A percentile compares a stretch with the other conserved stretches of the same genome.
phyloP scores from a whole-genome alignment of 2,113 vertebrate genomes.

The Calonectris borealis region DNA sequence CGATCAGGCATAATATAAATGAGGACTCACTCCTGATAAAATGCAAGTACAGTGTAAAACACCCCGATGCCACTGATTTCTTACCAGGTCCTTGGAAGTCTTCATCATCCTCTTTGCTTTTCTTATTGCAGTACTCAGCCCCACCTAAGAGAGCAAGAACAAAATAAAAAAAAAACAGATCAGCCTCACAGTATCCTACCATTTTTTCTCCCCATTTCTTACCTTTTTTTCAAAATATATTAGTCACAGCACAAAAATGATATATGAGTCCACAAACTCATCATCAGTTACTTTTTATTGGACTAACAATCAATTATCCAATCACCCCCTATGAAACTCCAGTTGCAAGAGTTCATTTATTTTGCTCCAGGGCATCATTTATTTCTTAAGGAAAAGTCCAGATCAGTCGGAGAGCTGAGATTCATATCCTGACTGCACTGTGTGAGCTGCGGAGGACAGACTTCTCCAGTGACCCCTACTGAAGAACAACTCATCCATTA shows the following conservation, averaged over 20 bases:
- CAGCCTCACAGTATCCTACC: neutral
- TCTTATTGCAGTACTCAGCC: constrained; percentile 41
- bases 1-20: neutral
- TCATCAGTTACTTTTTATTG: constrained; percentile 24
- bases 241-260: neutral
- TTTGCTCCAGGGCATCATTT: constrained; percentile 28
- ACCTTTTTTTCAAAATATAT: neutral
- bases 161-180: neutral
- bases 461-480: neutral
- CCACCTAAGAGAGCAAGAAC: constrained; percentile 42
- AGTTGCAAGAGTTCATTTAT: constrained; percentile 10
- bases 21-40: neutral
- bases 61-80: neutral
- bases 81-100: constrained; percentile 59
- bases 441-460: neutral
- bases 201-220: neutral
- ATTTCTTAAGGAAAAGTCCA: constrained; percentile 12
- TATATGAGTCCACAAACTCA: neutral
- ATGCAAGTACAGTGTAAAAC: neutral
- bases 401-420: neutral
- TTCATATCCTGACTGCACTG: neutral
- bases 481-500: neutral
- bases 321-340: neutral
- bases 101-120: constrained; percentile 41
- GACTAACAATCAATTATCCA: constrained; percentile 34